A percentile compares a stretch with the other conserved stretches of the same genome.
Conservation (phyloP, 2,797 vertebrate genomes). For the Discoglossus pictus region DNA sequence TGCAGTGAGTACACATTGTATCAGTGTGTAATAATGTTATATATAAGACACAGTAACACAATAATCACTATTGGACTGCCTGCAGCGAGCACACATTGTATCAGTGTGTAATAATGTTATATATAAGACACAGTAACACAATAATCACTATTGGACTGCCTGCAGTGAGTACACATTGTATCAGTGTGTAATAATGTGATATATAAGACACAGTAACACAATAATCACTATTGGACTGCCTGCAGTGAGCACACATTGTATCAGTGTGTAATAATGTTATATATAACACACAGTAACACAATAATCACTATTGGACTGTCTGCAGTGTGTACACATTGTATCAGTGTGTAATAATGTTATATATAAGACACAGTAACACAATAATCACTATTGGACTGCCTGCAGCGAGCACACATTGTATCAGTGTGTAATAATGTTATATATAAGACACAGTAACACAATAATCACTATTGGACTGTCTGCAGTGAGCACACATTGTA, state of each 20-base stretch:
- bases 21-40: background rate
- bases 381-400: conserved; percentile 14
- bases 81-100: conserved; percentile 6
- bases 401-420: conserved; percentile 6
- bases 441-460: too few species aligned
- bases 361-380: too few species aligned
- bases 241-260: conserved; percentile 8
- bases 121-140: too few species aligned
- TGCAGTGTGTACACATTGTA: conserved; percentile 8
- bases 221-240: conserved; percentile 14
- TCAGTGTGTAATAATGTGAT: background rate
- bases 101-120: background rate
- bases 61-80: conserved; percentile 14
- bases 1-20: conserved; percentile 8
- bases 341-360: background rate
- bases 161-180: conserved; percentile 8
- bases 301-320: conserved; percentile 16
- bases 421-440: background rate
- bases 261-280: background rate
- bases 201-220: too few species aligned
- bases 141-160: conserved; percentile 14
- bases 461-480: conserved; percentile 16
- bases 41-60: too few species aligned
- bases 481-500: conserved; percentile 8
- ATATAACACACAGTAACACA: too few species aligned